Conservation (phyloP, 1,140 invertebrate species). For the Drosophila santomea region DNA sequence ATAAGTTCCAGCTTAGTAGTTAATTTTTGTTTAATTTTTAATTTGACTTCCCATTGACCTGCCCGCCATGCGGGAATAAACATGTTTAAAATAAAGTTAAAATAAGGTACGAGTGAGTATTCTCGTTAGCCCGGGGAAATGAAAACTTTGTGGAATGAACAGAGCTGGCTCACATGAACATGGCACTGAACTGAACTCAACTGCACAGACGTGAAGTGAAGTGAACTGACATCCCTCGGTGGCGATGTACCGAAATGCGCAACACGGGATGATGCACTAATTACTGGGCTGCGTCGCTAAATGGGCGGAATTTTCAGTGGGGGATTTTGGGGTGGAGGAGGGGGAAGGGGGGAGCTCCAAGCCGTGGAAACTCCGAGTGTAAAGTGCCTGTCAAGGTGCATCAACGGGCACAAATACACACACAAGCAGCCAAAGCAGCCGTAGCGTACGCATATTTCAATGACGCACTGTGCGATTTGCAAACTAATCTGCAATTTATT, state of each 20-base stretch:
- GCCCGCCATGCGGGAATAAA: constrained; percentile 6
- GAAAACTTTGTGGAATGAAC: constrained; percentile 18
- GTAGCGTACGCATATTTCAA: constrained; percentile 50
- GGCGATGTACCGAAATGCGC: constrained; percentile 43
- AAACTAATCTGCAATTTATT: constrained; percentile 81
- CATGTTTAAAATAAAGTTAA: constrained; percentile 38
- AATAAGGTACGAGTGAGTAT: constrained; percentile 22
- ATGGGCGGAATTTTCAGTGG: constrained; percentile 40
- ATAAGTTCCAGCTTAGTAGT: no score
- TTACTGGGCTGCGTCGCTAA: constrained; percentile 68
- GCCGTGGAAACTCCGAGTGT: neutral
- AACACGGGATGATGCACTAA: constrained; percentile 76
- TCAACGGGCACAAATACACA: constrained; percentile 27
- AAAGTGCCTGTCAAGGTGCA: constrained; percentile 52
- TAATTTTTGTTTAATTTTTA: neutral
- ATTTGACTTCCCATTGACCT: neutral
- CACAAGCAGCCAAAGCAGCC: neutral
- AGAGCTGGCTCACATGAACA: constrained; percentile 25
- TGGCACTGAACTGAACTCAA: neutral
- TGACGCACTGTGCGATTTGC: constrained; percentile 70
- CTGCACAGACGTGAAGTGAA: neutral
- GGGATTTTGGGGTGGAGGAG: neutral
- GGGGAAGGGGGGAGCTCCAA: no score
- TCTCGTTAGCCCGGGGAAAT: constrained; percentile 10
- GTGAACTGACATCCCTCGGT: constrained; percentile 34